phyloP scores from a whole-genome alignment of 2,113 vertebrate genomes.

The Stegostoma tigrinum region DNA sequence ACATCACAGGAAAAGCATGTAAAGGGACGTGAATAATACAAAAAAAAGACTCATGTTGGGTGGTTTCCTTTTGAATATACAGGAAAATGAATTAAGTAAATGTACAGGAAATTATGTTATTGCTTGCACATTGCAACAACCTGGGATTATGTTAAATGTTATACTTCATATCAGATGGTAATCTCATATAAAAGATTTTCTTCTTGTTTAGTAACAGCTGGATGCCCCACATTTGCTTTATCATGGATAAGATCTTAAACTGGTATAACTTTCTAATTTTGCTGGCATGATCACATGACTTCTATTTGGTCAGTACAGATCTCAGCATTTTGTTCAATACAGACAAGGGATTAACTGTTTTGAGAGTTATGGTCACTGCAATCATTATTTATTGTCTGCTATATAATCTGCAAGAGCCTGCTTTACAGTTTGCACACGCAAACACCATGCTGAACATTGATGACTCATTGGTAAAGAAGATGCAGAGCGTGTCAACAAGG shows the following conservation, averaged over 20 bases:
- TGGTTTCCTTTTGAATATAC: background rate
- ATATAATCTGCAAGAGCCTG: background rate
- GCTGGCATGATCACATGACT: background rate
- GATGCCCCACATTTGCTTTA: background rate
- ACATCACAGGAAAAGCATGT: slow-evolving; percentile 17
- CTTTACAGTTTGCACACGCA: background rate
- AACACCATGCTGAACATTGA: background rate
- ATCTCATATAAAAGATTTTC: background rate
- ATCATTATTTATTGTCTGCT: background rate
- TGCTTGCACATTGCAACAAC: background rate
- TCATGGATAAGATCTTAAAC: background rate
- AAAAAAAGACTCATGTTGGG: background rate
- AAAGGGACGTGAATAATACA: slow-evolving; percentile 6
- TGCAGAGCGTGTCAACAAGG: background rate
- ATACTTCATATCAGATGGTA: background rate
- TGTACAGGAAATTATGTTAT: background rate
- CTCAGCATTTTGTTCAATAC: background rate
- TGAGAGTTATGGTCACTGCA: background rate
- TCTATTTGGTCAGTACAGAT: background rate
- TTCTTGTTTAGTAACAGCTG: background rate
- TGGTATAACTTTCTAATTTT: background rate
- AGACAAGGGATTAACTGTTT: background rate
- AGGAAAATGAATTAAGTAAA: slow-evolving; percentile 9
- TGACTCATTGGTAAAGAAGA: slow-evolving; percentile 3
- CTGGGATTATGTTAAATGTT: background rate